Conservation (phyloP, 2,113 vertebrate species). For the Tursiops truncatus region DNA sequence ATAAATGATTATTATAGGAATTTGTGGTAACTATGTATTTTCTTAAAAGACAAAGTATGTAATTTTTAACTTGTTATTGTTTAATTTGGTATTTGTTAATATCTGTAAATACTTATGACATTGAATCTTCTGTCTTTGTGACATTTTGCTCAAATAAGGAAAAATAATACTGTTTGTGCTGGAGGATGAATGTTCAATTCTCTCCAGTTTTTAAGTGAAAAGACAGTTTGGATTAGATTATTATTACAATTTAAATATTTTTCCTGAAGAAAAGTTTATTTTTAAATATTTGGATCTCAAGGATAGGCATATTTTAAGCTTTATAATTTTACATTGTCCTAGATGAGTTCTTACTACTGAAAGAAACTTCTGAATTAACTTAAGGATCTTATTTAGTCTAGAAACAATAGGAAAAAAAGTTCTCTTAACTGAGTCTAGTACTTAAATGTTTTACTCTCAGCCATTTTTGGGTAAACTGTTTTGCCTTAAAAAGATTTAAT, state of each 20-base stretch:
- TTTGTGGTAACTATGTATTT: not conserved
- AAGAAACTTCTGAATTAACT: not conserved
- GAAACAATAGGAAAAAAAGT: not conserved
- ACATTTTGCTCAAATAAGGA: conserved; percentile 26
- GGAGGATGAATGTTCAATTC: not conserved
- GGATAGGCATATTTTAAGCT: not conserved
- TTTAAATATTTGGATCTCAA: conserved; percentile 25
- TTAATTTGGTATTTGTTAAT: conserved; percentile 3
- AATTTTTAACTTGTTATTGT: not conserved
- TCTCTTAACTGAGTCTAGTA: not conserved
- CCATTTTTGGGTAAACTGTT: not conserved
- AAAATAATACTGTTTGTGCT: not conserved
- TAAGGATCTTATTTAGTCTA: not conserved
- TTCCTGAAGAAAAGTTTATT: not conserved
- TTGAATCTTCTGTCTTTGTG: not conserved
- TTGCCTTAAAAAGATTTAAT: not conserved
- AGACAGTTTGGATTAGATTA: not conserved
- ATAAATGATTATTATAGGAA: not conserved
- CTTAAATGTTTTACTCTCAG: not conserved
- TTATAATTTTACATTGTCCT: not conserved
- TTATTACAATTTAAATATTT: conserved; percentile 21
- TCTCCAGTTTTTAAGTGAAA: not conserved
- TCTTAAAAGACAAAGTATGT: not conserved
- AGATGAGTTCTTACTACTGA: conserved; percentile 24
- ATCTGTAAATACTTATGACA: not conserved